phyloP scores from a whole-genome alignment of 2,113 vertebrate species.

The Condylura cristata region DNA sequence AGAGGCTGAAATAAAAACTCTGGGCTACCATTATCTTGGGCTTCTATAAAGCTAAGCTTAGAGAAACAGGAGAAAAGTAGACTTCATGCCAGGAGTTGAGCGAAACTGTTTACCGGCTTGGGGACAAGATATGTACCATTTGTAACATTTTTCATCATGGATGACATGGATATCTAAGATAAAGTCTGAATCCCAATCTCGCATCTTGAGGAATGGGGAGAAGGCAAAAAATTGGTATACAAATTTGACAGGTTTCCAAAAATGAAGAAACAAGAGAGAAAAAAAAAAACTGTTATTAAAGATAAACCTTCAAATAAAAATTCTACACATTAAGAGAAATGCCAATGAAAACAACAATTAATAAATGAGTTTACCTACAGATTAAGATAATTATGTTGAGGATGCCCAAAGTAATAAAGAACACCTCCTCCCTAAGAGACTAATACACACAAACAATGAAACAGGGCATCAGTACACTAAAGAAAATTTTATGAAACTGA shows the following conservation, averaged over 20 bases:
- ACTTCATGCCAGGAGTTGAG: neutral
- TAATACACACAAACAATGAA: neutral
- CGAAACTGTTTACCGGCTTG: neutral
- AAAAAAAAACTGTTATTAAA: neutral
- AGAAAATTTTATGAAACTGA: neutral
- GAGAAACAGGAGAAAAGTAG: neutral
- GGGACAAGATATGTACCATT: neutral
- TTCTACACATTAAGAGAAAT: neutral
- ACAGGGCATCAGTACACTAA: neutral
- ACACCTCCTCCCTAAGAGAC: neutral
- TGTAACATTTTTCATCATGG: neutral
- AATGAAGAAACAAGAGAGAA: neutral
- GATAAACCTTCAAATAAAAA: neutral
- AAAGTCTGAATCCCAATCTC: neutral
- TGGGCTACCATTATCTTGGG: neutral
- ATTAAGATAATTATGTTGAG: neutral
- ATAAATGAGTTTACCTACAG: neutral
- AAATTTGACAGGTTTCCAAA: neutral
- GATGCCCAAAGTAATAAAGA: neutral
- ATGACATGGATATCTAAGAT: neutral
- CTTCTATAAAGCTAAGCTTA: neutral
- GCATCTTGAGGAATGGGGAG: neutral
- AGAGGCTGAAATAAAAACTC: neutral
- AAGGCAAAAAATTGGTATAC: neutral
- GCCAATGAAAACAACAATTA: neutral